Evolutionary conservation across 1,140 invertebrate species (phyloP), one percentile per base, ranked within the genome.

Genomic region (Heliconius hewitsoni): DNA sequence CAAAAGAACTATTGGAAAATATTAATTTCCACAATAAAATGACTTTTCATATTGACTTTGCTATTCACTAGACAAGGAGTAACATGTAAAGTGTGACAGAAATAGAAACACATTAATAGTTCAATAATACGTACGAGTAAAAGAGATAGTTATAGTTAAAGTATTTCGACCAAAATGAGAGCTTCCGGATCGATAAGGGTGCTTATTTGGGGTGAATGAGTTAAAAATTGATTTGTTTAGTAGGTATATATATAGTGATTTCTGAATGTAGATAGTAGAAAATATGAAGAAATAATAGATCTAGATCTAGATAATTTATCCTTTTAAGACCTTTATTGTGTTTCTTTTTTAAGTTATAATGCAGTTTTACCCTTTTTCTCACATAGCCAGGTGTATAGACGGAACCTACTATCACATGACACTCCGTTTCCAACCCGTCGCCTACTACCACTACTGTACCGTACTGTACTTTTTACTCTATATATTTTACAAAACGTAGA

Each of bases 141-240:
- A 27, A 66, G 23, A 66, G 60, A 66, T 66, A 66, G 60, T 1
- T 18, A 66, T 66, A 66, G 60, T 16, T 30, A 30, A 27, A 66
- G 11, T 30, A 66, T 66, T 66, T 66, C 60, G 23, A 13, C 60
- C 27, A 30, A 66, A 27, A 30, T 11, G 23, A 30, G 23, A 66
- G 23, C n/a, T 66, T 66, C 60, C 60, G 27, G 60, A 66, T 66
- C 60, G 60, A 66, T 66, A 66, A 66, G 60, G 60, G 60, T 66
- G 60, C 27, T 66, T 66, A 66, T 66, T 66, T 66, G 27, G 60
- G 60, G 60, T 66, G 27, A n/a, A 66, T 66, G 60, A 27, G 60
- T 66, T 66, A 66, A 66, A 66, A 30, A 66, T 30, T 66, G 27
- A 66, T 23, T 13, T 66, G 27, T 52, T 52, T 8, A 8, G 16